Percentiles rank a stretch among this genome's conserved stretches.
phyloP scores from a whole-genome alignment of 2,113 vertebrate genomes.

The Ceyx margarethae region DNA sequence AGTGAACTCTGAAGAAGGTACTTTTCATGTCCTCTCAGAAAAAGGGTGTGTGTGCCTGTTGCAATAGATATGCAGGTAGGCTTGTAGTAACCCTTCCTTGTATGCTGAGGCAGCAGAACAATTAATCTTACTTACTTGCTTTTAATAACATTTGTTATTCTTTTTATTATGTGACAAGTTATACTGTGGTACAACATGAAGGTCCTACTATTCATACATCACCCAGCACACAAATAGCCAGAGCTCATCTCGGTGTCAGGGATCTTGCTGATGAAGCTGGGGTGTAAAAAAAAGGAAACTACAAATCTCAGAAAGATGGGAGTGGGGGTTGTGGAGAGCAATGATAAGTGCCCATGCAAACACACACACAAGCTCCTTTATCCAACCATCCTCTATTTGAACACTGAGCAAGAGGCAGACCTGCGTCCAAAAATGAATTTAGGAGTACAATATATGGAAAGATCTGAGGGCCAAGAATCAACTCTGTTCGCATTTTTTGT shows the following conservation, averaged over 20 bases:
- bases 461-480: not conserved
- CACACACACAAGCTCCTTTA: fast-evolving
- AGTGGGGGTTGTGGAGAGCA: not conserved
- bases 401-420: not conserved
- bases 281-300: not conserved
- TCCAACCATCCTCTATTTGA: not conserved
- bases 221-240: not conserved
- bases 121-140: not conserved
- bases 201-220: not conserved
- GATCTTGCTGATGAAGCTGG: not conserved
- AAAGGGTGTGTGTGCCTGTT: not conserved
- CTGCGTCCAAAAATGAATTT: not conserved
- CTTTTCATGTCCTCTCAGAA: not conserved
- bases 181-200: not conserved
- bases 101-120: not conserved
- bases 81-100: not conserved
- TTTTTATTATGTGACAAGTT: not conserved
- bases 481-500: not conserved
- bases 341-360: not conserved
- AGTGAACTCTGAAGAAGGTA: not conserved
- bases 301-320: not conserved
- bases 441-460: not conserved
- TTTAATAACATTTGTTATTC: not conserved
- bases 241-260: not conserved
- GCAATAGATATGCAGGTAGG: not conserved